A percentile compares a stretch with the other conserved stretches of the same genome.
Conservation (phyloP, 2,797 vertebrate genomes). For the Falco novaeseelandiae region DNA sequence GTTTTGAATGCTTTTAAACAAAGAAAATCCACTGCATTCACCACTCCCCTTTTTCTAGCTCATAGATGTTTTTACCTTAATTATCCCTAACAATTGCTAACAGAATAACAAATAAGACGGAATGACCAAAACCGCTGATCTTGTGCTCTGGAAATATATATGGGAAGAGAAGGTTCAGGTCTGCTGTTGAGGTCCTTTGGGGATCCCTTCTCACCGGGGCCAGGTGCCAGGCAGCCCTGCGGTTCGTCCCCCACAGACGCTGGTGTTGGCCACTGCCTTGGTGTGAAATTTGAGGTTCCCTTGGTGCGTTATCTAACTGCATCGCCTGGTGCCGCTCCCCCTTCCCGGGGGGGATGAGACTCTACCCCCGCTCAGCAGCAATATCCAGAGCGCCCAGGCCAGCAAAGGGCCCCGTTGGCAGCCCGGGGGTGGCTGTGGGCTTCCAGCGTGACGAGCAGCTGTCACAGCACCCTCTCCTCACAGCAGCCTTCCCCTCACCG, state of each 20-base stretch:
- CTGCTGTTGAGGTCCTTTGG: not conserved
- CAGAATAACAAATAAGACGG: not conserved
- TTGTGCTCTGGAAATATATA: not conserved
- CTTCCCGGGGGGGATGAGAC: accelerated
- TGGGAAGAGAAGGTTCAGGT: not conserved
- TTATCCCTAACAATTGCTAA: not conserved
- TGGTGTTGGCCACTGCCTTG: not conserved
- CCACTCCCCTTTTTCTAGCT: not conserved
- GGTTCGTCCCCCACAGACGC: accelerated
- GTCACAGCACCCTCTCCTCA: not conserved
- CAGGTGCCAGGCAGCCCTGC: not conserved
- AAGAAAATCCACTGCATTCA: not conserved
- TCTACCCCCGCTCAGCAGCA: not conserved
- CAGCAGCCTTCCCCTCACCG: not conserved
- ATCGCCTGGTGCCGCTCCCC: not conserved
- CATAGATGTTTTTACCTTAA: not conserved
- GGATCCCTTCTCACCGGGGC: not conserved
- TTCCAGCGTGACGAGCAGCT: not conserved
- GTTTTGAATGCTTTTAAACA: not conserved
- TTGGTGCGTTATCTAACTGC: accelerated
- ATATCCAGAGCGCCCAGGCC: not conserved
- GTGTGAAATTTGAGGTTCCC: not conserved
- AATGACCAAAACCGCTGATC: not conserved
- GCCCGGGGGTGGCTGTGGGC: accelerated
- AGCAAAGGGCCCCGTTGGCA: not conserved